Percentiles rank a stretch among this genome's conserved stretches.
Conservation (phyloP, 2,113 vertebrate genomes). For the Oncorhynchus tshawytscha region DNA sequence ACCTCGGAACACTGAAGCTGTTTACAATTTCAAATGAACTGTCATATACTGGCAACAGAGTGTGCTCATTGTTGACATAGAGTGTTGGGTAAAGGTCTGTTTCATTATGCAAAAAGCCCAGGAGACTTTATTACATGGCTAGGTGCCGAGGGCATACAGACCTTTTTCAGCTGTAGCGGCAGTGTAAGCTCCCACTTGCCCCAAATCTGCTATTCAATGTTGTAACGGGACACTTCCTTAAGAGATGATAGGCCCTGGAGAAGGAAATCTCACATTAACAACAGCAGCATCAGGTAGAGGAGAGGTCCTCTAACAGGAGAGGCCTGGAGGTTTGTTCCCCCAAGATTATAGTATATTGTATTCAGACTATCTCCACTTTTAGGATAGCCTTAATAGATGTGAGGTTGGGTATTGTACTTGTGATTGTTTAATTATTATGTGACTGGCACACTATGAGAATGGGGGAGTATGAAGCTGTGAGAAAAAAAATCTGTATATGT, state of each 20-base stretch:
- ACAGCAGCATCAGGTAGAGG: slow-evolving; percentile 17
- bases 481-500: background rate
- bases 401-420: too few relatives aligned
- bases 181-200: slow-evolving; percentile 17
- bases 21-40: slow-evolving; percentile 58
- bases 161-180: background rate
- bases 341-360: too few relatives aligned
- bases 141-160: background rate
- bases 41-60: slow-evolving; percentile 1
- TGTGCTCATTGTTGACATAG: slow-evolving; percentile 5
- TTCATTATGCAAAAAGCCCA: slow-evolving; percentile 16
- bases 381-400: too few relatives aligned
- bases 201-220: slow-evolving; percentile 9
- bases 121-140: slow-evolving; percentile 16
- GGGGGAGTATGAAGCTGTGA: too few relatives aligned
- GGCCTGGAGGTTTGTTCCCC: background rate
- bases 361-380: too few relatives aligned
- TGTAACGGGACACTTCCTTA: slow-evolving; percentile 14
- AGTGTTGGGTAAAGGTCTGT: slow-evolving; percentile 32
- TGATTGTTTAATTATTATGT: too few relatives aligned
- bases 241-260: slow-evolving; percentile 5
- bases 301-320: slow-evolving; percentile 45
- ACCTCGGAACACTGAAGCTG: slow-evolving; percentile 42
- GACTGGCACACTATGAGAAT: too few relatives aligned
- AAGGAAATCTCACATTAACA: background rate